Evolutionary conservation across 1,140 invertebrate genomes (phyloP), one percentile per base, ranked within the genome.

Genomic region (Drosophila erecta): DNA sequence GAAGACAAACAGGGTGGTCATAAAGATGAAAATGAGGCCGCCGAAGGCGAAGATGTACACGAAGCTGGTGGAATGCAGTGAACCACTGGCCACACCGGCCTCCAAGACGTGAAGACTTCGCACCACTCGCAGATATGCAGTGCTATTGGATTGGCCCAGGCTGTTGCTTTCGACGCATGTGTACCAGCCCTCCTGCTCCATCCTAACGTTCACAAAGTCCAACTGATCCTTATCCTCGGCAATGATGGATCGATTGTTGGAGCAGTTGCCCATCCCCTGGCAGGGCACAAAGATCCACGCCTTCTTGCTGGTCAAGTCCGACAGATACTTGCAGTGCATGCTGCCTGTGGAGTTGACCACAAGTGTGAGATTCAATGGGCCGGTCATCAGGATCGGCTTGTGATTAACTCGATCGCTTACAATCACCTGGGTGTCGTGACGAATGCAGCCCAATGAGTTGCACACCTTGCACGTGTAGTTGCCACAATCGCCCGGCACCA

Each of bases 161-260:
- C 94, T 94, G 90, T 99, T 99, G 20, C 95, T 94, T 8, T 96
- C 98, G 3, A 98, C 93, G 90, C 98, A 99, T 0, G 96, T 96
- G 90, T 99, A 99, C 96, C 96, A 98, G 3, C 97, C 98, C 91
- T 97, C 96, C 84, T 98, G 95, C 41, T 96, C 95, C 66, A 95
- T 93, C 0, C 97, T 98, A 0, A 98, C 96, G 90, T 99, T 98
- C 56, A 93, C 93, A 12, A 99, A 91, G 24, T 95, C 94, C 20
- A 98, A 92, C 5, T 95, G 93, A 91, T 98, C 96, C 35, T 58
- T 54, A 43, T 83, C 90, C 8, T 77, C 33, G n/a, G 43, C 59
- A 0, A 84, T 17, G 0, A 80, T 30, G 0, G 60, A 71, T 12
- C 76, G 79, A 7, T 74, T 80, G 6, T 20, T 24, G 43, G 64